Percentiles rank a stretch among this genome's conserved stretches.
phyloP scores from a whole-genome alignment of 2,113 vertebrate genomes.

The Stigmatopora argus region DNA sequence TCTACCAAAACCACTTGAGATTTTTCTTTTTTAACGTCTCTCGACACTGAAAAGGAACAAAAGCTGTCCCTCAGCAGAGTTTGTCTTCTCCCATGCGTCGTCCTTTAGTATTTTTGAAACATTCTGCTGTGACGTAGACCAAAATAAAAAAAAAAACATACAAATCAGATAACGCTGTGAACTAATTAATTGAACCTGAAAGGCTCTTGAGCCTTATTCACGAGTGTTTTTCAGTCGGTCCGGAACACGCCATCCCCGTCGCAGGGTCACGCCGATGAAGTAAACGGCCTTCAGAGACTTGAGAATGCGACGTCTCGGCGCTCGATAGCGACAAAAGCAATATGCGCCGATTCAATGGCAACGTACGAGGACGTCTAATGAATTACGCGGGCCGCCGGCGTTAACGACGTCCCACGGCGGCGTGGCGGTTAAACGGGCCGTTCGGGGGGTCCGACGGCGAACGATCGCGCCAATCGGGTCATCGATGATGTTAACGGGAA shows the following conservation, averaged over 20 bases:
- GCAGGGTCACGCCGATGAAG: neutral
- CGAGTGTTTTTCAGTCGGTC: neutral
- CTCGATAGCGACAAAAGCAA: neutral
- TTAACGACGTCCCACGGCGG: conserved; percentile 2
- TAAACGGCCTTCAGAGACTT: neutral
- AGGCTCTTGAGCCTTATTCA: neutral
- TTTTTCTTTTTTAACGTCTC: no score
- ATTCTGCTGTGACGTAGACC: neutral
- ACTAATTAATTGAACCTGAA: neutral
- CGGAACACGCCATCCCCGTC: neutral
- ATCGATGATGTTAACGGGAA: conserved; percentile 8
- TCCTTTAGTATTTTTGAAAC: neutral
- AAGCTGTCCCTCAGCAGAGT: neutral
- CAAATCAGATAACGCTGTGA: no score
- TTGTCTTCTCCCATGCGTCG: neutral
- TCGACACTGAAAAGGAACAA: no score
- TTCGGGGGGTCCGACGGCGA: neutral
- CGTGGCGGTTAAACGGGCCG: neutral
- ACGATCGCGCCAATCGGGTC: neutral
- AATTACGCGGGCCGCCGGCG: neutral
- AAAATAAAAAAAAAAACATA: neutral
- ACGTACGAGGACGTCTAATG: neutral
- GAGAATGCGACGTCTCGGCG: neutral
- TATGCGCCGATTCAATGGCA: neutral
- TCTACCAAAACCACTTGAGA: no score